Conservation (phyloP, 2,797 vertebrate genomes). For the Protosalanx chinensis region DNA sequence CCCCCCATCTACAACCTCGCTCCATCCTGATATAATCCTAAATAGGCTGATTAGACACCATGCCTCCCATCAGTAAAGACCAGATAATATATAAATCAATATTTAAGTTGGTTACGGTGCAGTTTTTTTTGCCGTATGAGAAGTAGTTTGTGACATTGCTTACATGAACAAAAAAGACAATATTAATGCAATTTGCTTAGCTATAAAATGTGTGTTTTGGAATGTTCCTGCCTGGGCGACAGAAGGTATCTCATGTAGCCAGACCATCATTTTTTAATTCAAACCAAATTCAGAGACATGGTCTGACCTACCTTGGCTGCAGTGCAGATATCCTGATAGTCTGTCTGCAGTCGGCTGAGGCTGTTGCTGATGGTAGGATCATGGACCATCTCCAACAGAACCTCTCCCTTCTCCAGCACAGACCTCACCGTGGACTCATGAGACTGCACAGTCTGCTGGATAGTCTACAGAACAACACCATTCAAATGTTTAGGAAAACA, state of each 20-base stretch:
- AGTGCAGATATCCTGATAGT: constrained; percentile 82
- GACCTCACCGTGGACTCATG: constrained; percentile 86
- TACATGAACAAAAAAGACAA: too few species aligned
- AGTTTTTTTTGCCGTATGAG: too few species aligned
- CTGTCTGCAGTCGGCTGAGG: constrained; percentile 78
- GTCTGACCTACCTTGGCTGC: constrained; percentile 72
- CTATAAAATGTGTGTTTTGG: too few species aligned
- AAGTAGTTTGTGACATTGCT: too few species aligned
- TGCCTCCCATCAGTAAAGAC: not conserved
- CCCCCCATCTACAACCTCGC: too few species aligned
- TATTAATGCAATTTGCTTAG: too few species aligned
- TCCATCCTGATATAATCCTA: not conserved
- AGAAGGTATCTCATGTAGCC: too few species aligned
- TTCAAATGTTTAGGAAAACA: not conserved
- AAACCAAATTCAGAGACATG: too few species aligned
- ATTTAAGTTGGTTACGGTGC: too few species aligned
- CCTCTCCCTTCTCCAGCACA: constrained; percentile 87
- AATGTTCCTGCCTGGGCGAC: too few species aligned
- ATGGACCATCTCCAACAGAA: constrained; percentile 72
- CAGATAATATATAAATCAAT: not conserved
- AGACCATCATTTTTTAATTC: too few species aligned
- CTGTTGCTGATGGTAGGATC: constrained; percentile 79
- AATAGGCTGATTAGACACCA: not conserved
- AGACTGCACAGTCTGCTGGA: constrained; percentile 87
- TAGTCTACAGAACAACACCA: constrained; percentile 69